Conservation (phyloP, 1,140 invertebrate species). For the Drosophila tani region DNA sequence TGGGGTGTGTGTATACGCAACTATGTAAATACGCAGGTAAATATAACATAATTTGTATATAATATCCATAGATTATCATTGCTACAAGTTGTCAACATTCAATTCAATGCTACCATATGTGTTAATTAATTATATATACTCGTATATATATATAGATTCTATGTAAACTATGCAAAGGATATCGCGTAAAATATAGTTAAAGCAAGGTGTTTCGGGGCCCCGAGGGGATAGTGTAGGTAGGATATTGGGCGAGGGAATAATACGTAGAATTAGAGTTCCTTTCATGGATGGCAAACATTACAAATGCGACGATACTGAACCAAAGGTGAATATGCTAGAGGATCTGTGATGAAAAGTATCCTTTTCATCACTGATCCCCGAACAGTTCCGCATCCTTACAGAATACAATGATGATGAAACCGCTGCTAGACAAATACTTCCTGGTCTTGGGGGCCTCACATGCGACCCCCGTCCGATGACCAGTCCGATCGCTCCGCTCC, state of each 20-base stretch:
- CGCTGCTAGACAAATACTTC: slow-evolving; percentile 69
- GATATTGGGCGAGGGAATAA: slow-evolving; percentile 22
- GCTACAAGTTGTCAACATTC: slow-evolving; percentile 75
- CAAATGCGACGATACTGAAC: slow-evolving; percentile 59
- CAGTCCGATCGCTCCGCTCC: slow-evolving; percentile 61
- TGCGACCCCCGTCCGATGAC: slow-evolving; percentile 73
- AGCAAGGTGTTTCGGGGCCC: slow-evolving; percentile 44
- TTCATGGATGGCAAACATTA: slow-evolving; percentile 76
- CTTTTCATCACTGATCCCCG: neutral
- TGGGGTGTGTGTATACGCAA: slow-evolving; percentile 65
- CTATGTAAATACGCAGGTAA: slow-evolving; percentile 77
- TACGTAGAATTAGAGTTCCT: slow-evolving; percentile 34
- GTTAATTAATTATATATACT: slow-evolving; percentile 45
- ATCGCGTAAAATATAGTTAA: slow-evolving; percentile 76
- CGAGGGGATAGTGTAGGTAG: slow-evolving; percentile 11
- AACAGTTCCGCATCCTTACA: slow-evolving; percentile 19
- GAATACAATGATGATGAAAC: slow-evolving; percentile 48
- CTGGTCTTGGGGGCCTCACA: slow-evolving; percentile 57
- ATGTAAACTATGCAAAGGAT: slow-evolving; percentile 52
- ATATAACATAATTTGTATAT: slow-evolving; percentile 76
- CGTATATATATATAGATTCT: slow-evolving; percentile 42
- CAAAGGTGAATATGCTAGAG: slow-evolving; percentile 15
- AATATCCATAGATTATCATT: slow-evolving; percentile 71
- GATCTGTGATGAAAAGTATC: neutral
- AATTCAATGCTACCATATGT: slow-evolving; percentile 78